Evolutionary conservation across 2,888 invertebrate genomes (phyloP).

Genomic region (Acholoe squamosa): DNA sequence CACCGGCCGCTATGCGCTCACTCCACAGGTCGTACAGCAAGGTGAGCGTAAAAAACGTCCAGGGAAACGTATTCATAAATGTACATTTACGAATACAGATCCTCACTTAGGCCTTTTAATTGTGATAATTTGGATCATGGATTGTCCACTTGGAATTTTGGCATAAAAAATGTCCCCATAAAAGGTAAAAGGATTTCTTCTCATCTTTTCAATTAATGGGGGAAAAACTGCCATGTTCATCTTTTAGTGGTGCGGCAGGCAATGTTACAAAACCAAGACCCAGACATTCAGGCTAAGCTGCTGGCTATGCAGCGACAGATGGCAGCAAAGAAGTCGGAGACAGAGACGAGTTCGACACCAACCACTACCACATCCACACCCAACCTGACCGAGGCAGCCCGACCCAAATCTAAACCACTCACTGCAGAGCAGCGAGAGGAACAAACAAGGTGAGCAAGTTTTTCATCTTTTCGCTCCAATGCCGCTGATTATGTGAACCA

Average conservation of each 20-base stretch:
- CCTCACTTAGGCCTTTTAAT: too few relatives aligned
- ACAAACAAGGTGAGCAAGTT: conserved; percentile 77
- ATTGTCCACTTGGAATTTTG: too few relatives aligned
- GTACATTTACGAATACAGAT: too few relatives aligned
- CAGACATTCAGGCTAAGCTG: conserved; percentile 95
- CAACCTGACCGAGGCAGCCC: conserved; percentile 19
- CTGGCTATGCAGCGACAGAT: conserved; percentile 91
- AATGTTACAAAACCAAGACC: conserved; percentile 94
- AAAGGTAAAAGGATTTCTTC: too few relatives aligned
- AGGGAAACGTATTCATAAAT: too few relatives aligned
- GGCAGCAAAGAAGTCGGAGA: conserved; percentile 55
- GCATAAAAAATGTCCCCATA: too few relatives aligned
- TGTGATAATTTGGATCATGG: too few relatives aligned
- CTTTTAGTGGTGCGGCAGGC: conserved; percentile 95
- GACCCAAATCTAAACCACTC: conserved; percentile 66
- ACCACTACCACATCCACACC: not conserved
- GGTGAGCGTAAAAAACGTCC: too few relatives aligned
- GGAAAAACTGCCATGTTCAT: too few relatives aligned
- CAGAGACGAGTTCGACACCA: not conserved
- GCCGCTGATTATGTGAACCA: too few relatives aligned
- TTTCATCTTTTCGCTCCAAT: too few relatives aligned
- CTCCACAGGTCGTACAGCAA: conserved; percentile 96
- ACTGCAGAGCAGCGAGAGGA: conserved; percentile 82
- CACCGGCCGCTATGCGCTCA: conserved; percentile 90
- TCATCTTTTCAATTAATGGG: too few relatives aligned